Conservation (phyloP, 2,113 vertebrate species). For the Rhegmatorhina hoffmannsi region DNA sequence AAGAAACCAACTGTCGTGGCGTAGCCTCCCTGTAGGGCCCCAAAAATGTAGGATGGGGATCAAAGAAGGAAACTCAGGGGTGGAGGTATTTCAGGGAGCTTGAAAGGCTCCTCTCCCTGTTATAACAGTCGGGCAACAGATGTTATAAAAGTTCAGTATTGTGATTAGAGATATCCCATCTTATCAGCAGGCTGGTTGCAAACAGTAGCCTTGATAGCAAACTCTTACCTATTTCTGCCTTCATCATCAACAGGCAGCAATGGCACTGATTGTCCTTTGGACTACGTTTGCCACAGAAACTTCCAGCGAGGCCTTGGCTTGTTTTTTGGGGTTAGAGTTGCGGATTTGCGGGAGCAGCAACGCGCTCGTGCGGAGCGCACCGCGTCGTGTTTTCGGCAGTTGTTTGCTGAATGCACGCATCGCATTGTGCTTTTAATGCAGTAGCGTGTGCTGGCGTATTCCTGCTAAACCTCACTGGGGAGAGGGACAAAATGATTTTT, state of each 20-base stretch:
- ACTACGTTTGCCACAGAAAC: not conserved
- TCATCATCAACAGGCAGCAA: not conserved
- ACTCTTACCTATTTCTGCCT: not conserved
- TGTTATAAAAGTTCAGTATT: not conserved
- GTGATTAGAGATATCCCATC: not conserved
- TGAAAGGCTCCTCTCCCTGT: not conserved
- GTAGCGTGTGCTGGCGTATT: not conserved
- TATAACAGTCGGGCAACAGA: not conserved
- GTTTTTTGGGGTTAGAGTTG: not conserved
- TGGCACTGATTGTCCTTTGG: not conserved
- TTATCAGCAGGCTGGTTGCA: not conserved
- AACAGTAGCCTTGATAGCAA: not conserved
- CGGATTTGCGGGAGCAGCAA: not conserved
- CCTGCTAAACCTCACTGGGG: not conserved
- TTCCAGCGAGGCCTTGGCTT: accelerated
- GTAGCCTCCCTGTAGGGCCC: not conserved
- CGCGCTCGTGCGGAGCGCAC: not conserved
- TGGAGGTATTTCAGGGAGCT: not conserved
- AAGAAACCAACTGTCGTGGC: not conserved
- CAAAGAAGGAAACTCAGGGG: not conserved
- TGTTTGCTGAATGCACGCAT: conserved; percentile 15
- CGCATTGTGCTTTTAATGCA: not conserved
- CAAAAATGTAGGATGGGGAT: not conserved
- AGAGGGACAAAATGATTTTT: not conserved
- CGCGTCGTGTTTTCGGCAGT: not conserved